Evolutionary conservation across 2,113 vertebrate genomes (phyloP), one percentile per base, ranked within the genome.

Genomic region (Microcebus tavaratra): DNA sequence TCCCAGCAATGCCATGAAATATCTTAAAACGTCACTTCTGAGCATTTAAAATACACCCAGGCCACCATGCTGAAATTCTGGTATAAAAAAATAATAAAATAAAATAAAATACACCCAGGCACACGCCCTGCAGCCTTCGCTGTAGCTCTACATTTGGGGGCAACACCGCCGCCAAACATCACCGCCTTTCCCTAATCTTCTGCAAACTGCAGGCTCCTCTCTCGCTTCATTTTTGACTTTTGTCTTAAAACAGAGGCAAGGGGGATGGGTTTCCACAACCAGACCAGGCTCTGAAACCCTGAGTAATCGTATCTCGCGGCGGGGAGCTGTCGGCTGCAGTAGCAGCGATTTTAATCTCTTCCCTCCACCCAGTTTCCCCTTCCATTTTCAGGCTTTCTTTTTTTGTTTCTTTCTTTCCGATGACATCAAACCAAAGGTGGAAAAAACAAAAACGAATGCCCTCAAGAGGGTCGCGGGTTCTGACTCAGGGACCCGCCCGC

Each of bases 41-140:
- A 76, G 93, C 79, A 48, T 80, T 78, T 73, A 67, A 94, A 90
- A 87, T 81, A 78, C 86, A 59, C 78, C 3, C 68, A 11, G 65
- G 95, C 84, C 86, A 59, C 81, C 3, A 45, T 45, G 45, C 45
- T 45, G 45, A 45, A 45, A 45, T 45, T 45, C 45, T 45, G 45
- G 45, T 45, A 45, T 45, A 45, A 45, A 45, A 45, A 45, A 45
- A 45, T 45, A 45, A 45, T 45, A 45, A 45, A 45, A 45, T 45
- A 45, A 45, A 45, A 45, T 73, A 67, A 94, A 90, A 87, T 84
- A 78, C 86, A 59, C 81, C 3, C 70, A 11, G 65, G 95, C 84
- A 94, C 93, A 96, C 97, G 93, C 95, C 96, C 96, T 91, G 83
- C 68, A 82, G 96, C 89, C 75, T 45, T 72, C 94, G 4, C 25